These are phyloP conservation scores for Pilophorus perplexus DNA, from an alignment of 2,888 invertebrate genomes.

Conservation along the genomic window DNA sequence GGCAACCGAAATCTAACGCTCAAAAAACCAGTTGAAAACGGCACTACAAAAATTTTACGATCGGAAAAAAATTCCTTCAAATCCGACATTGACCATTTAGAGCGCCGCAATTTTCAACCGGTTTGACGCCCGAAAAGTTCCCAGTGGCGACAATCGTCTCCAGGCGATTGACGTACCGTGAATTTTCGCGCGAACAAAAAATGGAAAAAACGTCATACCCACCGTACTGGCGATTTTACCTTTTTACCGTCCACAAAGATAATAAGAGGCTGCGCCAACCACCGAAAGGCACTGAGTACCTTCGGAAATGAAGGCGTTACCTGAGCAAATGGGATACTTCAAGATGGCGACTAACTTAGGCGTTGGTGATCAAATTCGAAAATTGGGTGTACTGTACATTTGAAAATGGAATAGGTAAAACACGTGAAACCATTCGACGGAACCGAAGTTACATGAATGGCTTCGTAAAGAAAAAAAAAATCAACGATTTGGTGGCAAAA, in stretches of 20 bases:
- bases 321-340: conserved; percentile 14
- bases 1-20: too few relatives aligned
- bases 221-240: conserved; percentile 9
- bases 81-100: too few relatives aligned
- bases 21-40: too few relatives aligned
- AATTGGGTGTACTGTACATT: too few relatives aligned
- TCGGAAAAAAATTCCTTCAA: too few relatives aligned
- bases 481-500: neutral
- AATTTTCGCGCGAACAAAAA: too few relatives aligned
- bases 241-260: conserved; percentile 10
- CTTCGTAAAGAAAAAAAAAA: neutral
- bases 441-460: conserved; percentile 2
- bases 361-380: neutral
- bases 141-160: too few relatives aligned
- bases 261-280: conserved; percentile 28
- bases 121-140: too few relatives aligned
- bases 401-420: neutral
- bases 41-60: too few relatives aligned
- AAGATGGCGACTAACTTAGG: conserved; percentile 15
- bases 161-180: too few relatives aligned
- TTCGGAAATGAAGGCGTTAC: conserved; percentile 22
- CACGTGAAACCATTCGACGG: neutral
- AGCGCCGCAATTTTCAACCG: too few relatives aligned
- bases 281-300: neutral
- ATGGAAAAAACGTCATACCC: too few relatives aligned